Evolutionary conservation across 92 coral and sea anemone genomes (phyloP).

Genomic region (Phenganax subtilis): DNA sequence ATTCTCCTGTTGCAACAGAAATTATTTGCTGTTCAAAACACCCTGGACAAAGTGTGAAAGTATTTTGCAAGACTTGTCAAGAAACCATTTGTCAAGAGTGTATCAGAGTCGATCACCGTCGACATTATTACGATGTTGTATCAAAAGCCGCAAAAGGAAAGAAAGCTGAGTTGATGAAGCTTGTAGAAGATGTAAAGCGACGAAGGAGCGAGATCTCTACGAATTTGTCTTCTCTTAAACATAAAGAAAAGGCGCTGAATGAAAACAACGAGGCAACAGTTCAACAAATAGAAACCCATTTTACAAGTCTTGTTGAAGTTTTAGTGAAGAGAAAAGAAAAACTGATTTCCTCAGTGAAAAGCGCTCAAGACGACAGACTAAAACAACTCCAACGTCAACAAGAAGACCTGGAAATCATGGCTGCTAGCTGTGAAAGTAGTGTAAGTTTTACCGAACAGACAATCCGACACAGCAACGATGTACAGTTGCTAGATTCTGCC

Average conservation of each 20-base stretch:
- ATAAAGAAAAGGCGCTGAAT: constrained; percentile 32
- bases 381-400: too few relatives aligned
- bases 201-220: constrained; percentile 20
- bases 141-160: constrained; percentile 40
- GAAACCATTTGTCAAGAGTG: constrained; percentile 72
- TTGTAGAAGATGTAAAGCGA: constrained; percentile 38
- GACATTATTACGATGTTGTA: constrained; percentile 47
- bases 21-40: constrained; percentile 50
- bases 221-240: constrained; percentile 23
- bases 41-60: constrained; percentile 53
- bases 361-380: too few relatives aligned
- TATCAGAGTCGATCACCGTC: constrained; percentile 68
- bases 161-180: constrained; percentile 25
- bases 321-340: constrained; percentile 21
- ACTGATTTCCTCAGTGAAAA: too few relatives aligned
- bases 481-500: too few relatives aligned
- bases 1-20: constrained; percentile 39
- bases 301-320: constrained; percentile 19
- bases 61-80: constrained; percentile 69
- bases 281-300: constrained; percentile 14
- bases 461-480: too few relatives aligned
- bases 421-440: too few relatives aligned
- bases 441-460: too few relatives aligned
- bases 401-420: too few relatives aligned
- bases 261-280: constrained; percentile 8